Evolutionary conservation across 2,888 invertebrate genomes (phyloP).

Genomic region (Lycaena phlaeas): DNA sequence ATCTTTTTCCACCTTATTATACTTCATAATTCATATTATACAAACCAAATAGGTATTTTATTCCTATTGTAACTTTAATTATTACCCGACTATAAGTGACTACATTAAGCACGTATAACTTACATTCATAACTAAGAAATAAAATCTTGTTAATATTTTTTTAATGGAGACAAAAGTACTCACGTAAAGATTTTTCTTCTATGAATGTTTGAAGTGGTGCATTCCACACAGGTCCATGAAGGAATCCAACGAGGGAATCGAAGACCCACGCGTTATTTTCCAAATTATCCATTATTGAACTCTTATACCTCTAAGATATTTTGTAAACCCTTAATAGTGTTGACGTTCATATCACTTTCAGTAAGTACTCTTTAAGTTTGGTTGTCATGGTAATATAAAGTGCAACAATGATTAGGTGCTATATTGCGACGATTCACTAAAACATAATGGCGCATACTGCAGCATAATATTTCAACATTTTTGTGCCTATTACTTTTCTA

Average conservation of each 20-base stretch:
- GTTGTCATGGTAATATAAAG: not conserved
- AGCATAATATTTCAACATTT: no score
- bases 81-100: no score
- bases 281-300: constrained; percentile 33
- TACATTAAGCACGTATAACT: not conserved
- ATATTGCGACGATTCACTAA: no score
- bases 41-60: no score
- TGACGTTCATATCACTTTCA: not conserved
- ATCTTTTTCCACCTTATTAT: no score
- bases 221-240: constrained; percentile 95
- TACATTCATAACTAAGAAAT: not conserved
- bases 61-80: no score
- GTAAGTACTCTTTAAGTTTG: not conserved
- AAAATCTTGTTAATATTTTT: no score
- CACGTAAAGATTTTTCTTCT: constrained; percentile 93
- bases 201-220: constrained; percentile 92
- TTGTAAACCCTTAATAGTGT: not conserved
- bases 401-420: no score
- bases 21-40: no score
- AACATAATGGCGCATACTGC: no score
- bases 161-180: constrained; percentile 31
- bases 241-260: constrained; percentile 91
- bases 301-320: not conserved
- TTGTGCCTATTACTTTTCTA: no score
- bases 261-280: constrained; percentile 90